Percentiles rank a stretch among this genome's conserved stretches.
phyloP scores from a whole-genome alignment of 2,113 vertebrate species.

The Calyptomena viridis region DNA sequence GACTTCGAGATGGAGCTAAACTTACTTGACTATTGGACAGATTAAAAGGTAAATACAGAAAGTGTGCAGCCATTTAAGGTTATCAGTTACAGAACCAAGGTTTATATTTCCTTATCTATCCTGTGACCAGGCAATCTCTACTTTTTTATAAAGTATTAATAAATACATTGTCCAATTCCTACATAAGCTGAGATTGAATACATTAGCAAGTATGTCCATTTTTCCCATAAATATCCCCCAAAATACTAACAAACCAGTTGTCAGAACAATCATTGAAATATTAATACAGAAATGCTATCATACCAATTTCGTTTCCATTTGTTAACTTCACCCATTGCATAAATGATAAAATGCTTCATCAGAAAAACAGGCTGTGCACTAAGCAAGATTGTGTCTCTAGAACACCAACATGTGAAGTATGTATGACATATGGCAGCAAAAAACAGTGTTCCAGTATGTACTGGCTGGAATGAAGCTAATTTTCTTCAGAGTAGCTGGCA shows the following conservation, averaged over 20 bases:
- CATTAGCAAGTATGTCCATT: background rate
- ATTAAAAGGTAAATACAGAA: background rate
- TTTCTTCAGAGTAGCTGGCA: background rate
- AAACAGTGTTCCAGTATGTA: background rate
- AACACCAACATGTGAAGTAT: background rate
- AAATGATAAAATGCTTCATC: background rate
- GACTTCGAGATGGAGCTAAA: background rate
- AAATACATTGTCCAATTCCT: background rate
- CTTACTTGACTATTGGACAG: background rate
- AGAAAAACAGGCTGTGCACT: background rate
- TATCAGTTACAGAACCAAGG: background rate
- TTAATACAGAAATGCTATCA: background rate
- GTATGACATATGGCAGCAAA: background rate
- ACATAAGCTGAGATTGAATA: background rate
- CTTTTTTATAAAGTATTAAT: background rate
- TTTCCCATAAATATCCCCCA: background rate
- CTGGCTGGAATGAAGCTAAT: background rate
- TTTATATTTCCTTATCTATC: background rate
- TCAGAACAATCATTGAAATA: background rate
- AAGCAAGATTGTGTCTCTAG: background rate
- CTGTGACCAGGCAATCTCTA: background rate
- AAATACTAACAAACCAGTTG: background rate
- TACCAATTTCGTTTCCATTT: background rate
- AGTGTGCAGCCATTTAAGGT: background rate
- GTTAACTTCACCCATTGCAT: background rate